Base-by-base conservation (phyloP, 2,888 invertebrate genomes). In the Odontocerum albicorne region DNA sequence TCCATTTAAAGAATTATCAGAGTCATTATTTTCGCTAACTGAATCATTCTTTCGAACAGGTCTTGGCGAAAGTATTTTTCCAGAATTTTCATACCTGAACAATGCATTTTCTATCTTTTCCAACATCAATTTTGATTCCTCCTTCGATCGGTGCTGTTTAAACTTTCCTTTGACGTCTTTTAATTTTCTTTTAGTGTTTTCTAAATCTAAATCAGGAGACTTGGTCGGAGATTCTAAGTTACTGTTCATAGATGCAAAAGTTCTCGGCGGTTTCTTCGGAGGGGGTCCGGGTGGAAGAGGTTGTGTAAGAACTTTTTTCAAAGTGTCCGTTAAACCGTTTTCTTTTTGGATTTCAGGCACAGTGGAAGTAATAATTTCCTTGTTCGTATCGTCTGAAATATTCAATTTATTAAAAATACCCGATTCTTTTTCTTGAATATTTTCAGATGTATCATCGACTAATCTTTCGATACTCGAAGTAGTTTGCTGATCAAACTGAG, bases 221-320 rank as follows among this genome's bases (percentile, higher is more conserved):
- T 49, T 55, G 2, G 50, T 39, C 1, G 57, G 52, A 13, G 57
- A 51, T 4, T 32, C 31, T 31, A 20, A 47, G 45, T 59, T 38
- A 33, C 61, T 61, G 8, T 66, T 62, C 36, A 65, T 65, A 62
- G 77, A 73, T 31, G 73, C 72, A 63, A 87, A 85, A 1, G 80
- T 82, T 59, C 89, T 70, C 0, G 89, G 90, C 1, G 90, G 89
- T 66, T 90, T 89, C 64, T 84, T 84, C 0, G 89, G 90, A 0
- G 89, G 87, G 3, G 88, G 87, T 0, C 87, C 88, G 2, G 70
- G 59, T 0, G 88, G 88, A 42, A 88, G 65, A 0, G 87, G 87
- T 62, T 85, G 82, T 65, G 82, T 83, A 38, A 87, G 69, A 13
- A 85, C 86, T 59, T 81, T 80, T 65, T 83, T 84, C 27, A 87